Evolutionary conservation across 2,797 vertebrate species (phyloP).

Genomic region (Crocidura indochinensis): DNA sequence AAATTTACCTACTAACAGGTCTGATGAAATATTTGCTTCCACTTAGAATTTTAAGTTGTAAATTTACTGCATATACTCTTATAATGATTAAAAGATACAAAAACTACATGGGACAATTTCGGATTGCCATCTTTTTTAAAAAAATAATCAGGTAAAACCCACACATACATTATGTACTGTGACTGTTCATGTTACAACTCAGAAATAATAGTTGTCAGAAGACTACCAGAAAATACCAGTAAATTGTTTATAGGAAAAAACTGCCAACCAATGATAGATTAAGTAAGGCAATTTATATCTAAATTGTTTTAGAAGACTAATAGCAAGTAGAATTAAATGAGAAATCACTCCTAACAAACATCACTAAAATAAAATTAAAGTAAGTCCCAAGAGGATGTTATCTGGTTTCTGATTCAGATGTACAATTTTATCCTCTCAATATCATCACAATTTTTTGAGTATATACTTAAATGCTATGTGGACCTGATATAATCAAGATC

Average conservation of each 20-base stretch:
- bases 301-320: constrained; percentile 72
- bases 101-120: constrained; percentile 44
- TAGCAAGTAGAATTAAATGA: constrained; percentile 71
- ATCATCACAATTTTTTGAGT: not conserved
- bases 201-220: constrained; percentile 63
- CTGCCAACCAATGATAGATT: constrained; percentile 57
- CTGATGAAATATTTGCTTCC: constrained; percentile 66
- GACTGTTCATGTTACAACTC: constrained; percentile 47
- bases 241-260: constrained; percentile 37
- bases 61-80: constrained; percentile 80
- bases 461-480: constrained; percentile 1
- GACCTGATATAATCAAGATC: constrained; percentile 64
- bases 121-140: constrained; percentile 44
- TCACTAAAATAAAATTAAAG: constrained; percentile 59
- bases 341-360: constrained; percentile 58
- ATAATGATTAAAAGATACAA: constrained; percentile 67
- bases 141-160: constrained; percentile 22
- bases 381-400: constrained; percentile 62
- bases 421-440: constrained; percentile 67
- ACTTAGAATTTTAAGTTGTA: constrained; percentile 70
- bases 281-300: constrained; percentile 45
- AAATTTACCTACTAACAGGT: constrained; percentile 63
- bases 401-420: constrained; percentile 65
- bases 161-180: not conserved
- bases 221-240: constrained; percentile 52